A percentile compares a stretch with the other conserved stretches of the same genome.
Evolutionary conservation across 2,113 vertebrate genomes (phyloP).

Genomic region (Dascyllus trimaculatus): DNA sequence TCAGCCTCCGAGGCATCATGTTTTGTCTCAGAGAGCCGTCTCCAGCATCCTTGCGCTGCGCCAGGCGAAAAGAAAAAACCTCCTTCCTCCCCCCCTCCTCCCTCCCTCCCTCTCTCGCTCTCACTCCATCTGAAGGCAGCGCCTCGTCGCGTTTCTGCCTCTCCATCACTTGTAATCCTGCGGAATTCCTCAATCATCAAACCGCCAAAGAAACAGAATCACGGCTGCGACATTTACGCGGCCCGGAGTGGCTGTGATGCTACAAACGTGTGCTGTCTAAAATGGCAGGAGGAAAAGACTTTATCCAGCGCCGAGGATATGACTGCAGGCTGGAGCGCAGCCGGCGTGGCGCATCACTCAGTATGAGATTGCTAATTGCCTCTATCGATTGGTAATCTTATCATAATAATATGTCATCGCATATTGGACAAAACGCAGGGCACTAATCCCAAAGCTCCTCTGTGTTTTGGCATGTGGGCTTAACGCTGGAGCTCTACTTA

Average conservation of each 20-base stretch:
- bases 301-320: slow-evolving; percentile 60
- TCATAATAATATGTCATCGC: slow-evolving; percentile 59
- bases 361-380: slow-evolving; percentile 78
- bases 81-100: slow-evolving; percentile 18
- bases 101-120: too few relatives aligned
- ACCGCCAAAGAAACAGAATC: slow-evolving; percentile 9
- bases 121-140: slow-evolving; percentile 20
- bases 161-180: slow-evolving; percentile 59
- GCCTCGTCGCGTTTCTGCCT: slow-evolving; percentile 64
- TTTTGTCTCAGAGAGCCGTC: slow-evolving; percentile 84
- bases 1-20: slow-evolving; percentile 85
- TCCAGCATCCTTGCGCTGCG: slow-evolving; percentile 80
- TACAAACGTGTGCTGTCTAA: slow-evolving; percentile 57
- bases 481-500: neutral
- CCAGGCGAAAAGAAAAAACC: slow-evolving; percentile 66
- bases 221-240: slow-evolving; percentile 45
- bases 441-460: slow-evolving; percentile 23
- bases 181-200: slow-evolving; percentile 60
- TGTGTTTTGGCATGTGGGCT: slow-evolving; percentile 44
- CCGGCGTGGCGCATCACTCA: slow-evolving; percentile 80
- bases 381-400: slow-evolving; percentile 76
- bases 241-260: neutral
- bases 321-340: slow-evolving; percentile 71
- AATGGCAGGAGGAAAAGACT: slow-evolving; percentile 75
- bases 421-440: slow-evolving; percentile 31